A percentile compares a stretch with the other conserved stretches of the same genome.
These are phyloP conservation scores for Drosophila ercepeae DNA, from an alignment of 1,140 invertebrate species.

Conservation along the genomic window DNA sequence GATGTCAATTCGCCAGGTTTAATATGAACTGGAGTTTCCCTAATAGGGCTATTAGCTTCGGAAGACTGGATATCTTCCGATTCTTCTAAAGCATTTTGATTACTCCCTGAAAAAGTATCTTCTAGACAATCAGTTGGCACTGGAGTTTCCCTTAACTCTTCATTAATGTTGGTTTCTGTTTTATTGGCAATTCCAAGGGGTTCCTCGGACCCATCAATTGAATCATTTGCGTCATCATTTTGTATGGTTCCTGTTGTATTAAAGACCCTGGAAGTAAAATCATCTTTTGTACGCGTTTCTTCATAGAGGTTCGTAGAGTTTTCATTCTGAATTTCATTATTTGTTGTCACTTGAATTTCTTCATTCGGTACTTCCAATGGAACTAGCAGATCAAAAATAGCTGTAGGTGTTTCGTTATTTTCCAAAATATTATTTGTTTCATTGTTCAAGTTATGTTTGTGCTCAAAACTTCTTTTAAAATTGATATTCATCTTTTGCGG, in stretches of 20 bases:
- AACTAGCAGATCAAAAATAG: neutral
- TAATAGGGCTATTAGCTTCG: neutral
- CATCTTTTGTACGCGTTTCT: neutral
- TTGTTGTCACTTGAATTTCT: neutral
- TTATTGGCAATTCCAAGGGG: neutral
- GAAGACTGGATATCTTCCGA: neutral
- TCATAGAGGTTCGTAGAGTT: neutral
- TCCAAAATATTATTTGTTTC: neutral
- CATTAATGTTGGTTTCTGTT: neutral
- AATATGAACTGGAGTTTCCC: neutral
- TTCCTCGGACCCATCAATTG: neutral
- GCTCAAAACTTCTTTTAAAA: constrained; percentile 3
- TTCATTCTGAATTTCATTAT: neutral
- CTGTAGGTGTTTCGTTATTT: neutral
- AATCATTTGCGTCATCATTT: neutral
- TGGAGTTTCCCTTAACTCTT: neutral
- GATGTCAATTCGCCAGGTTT: neutral
- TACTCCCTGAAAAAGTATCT: neutral
- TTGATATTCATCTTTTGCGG: constrained; percentile 35
- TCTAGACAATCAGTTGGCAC: too few relatives aligned
- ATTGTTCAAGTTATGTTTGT: neutral
- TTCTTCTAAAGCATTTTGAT: neutral
- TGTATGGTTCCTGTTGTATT: too few relatives aligned
- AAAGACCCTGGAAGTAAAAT: too few relatives aligned
- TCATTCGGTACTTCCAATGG: neutral